phyloP scores from a whole-genome alignment of 2,797 vertebrate species.

The Sebastes goodei region DNA sequence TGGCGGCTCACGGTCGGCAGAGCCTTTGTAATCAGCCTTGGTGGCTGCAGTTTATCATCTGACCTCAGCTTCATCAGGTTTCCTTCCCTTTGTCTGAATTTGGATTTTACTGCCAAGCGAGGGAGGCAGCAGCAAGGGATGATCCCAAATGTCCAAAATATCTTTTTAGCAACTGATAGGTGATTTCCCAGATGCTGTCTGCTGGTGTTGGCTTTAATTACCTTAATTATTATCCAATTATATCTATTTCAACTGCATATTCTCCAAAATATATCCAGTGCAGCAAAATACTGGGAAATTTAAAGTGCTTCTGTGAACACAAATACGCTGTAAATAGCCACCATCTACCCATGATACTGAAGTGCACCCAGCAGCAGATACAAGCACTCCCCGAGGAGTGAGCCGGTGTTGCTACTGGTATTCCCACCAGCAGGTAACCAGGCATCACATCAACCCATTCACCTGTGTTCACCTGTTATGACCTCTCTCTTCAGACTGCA shows the following conservation, averaged over 20 bases:
- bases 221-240: not conserved
- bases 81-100: not conserved
- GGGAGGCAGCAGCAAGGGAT: not conserved
- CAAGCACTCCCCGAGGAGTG: not conserved
- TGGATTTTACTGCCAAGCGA: not conserved
- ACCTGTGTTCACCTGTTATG: not conserved
- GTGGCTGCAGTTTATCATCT: not conserved
- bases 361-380: not conserved
- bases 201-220: not conserved
- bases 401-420: not conserved
- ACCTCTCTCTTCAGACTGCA: not conserved
- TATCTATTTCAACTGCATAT: not conserved
- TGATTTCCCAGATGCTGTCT: not conserved
- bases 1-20: no score
- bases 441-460: not conserved
- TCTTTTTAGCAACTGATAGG: not conserved
- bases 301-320: not conserved
- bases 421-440: constrained; percentile 9
- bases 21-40: no score
- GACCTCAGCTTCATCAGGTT: not conserved
- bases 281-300: not conserved
- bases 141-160: not conserved
- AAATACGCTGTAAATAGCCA: not conserved
- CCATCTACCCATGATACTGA: not conserved
- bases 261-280: not conserved